phyloP scores from a whole-genome alignment of 2,888 invertebrate species.

The Sphaerophoria rueppellii region DNA sequence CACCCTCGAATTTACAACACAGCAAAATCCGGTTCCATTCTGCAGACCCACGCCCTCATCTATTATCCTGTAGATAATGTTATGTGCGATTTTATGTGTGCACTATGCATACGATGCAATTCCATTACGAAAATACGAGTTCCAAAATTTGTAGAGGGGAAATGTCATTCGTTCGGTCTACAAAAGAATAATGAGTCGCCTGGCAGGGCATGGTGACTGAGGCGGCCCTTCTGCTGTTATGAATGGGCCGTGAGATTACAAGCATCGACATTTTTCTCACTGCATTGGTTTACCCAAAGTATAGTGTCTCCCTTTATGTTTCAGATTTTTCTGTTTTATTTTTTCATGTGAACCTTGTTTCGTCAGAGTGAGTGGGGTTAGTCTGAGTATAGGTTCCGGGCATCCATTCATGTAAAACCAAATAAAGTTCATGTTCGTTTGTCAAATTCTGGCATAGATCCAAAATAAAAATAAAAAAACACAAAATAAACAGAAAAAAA shows the following conservation, averaged over 20 bases:
- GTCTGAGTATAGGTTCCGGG: conserved; percentile 71
- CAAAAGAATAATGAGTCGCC: conserved; percentile 72
- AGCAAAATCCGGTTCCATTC: not conserved
- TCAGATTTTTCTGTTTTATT: conserved; percentile 12
- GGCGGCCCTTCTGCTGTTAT: conserved; percentile 60
- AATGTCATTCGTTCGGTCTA: conserved; percentile 5
- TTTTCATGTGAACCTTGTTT: conserved; percentile 56
- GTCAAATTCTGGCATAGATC: conserved; percentile 72
- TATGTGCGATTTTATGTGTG: conserved; percentile 32
- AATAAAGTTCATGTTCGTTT: conserved; percentile 74
- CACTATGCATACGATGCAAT: conserved; percentile 62
- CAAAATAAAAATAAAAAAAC: conserved; percentile 50
- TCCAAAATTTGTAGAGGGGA: not conserved
- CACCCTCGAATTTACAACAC: conserved; percentile 24
- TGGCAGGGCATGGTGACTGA: conserved; percentile 45
- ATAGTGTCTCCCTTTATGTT: conserved; percentile 26
- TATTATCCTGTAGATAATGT: conserved; percentile 27
- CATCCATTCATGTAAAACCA: conserved; percentile 73
- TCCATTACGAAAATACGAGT: conserved; percentile 65
- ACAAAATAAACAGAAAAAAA: conserved; percentile 53
- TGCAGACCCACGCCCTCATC: not conserved
- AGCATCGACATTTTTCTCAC: conserved; percentile 71
- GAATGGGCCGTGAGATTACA: conserved; percentile 72
- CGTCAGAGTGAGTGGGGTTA: conserved; percentile 48
- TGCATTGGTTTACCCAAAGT: conserved; percentile 55